phyloP scores from a whole-genome alignment of 2,113 vertebrate species.

The Numenius arquata region DNA sequence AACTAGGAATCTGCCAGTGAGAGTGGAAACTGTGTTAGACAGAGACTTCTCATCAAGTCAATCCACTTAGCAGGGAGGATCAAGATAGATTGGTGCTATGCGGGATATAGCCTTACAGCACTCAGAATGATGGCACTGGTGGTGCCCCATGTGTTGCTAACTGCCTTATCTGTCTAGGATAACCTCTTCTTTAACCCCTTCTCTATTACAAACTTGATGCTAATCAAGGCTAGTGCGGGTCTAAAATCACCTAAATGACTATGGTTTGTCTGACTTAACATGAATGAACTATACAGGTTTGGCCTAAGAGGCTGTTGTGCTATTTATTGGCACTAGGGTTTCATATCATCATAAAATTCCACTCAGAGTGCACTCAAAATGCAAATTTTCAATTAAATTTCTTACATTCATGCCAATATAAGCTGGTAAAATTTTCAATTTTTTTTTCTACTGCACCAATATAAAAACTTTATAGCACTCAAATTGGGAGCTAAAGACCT shows the following conservation, averaged over 20 bases:
- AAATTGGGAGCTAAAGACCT: slow-evolving; percentile 60
- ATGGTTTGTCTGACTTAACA: background rate
- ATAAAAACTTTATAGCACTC: slow-evolving; percentile 37
- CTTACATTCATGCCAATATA: slow-evolving; percentile 1
- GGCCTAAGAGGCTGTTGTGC: background rate
- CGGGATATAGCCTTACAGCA: background rate
- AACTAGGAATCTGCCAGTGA: background rate
- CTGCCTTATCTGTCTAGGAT: background rate
- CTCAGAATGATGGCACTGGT: background rate
- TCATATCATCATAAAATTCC: slow-evolving; percentile 10
- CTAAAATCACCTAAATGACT: background rate
- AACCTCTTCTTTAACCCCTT: background rate
- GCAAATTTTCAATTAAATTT: slow-evolving; percentile 59
- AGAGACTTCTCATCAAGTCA: background rate
- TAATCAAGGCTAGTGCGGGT: background rate
- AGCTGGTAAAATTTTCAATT: slow-evolving; percentile 3
- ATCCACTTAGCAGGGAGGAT: background rate
- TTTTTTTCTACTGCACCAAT: slow-evolving; percentile 9
- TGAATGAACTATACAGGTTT: background rate
- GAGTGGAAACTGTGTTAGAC: background rate
- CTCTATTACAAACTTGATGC: background rate
- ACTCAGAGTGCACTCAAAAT: slow-evolving; percentile 20
- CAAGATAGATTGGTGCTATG: background rate
- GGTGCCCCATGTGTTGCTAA: background rate
- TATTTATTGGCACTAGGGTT: background rate